A percentile compares a stretch with the other conserved stretches of the same genome.
Conservation (phyloP, 2,113 vertebrate species). For the Myodes glareolus region DNA sequence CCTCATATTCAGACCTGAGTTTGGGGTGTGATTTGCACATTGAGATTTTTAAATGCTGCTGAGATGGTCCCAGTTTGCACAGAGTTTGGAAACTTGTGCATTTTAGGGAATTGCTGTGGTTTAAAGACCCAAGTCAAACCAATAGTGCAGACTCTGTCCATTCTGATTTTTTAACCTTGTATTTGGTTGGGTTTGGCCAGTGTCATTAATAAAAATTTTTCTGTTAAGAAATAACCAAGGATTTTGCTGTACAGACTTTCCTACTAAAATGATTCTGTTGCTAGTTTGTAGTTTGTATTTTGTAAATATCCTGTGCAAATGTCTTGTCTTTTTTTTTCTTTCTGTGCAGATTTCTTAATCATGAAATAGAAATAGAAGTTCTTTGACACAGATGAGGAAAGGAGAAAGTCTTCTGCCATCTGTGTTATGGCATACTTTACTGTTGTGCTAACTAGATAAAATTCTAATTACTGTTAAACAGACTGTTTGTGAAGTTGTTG, state of each 20-base stretch:
- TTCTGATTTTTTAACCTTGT: constrained; percentile 55
- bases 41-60: constrained; percentile 20
- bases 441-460: constrained; percentile 76
- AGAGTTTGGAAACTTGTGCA: constrained; percentile 10
- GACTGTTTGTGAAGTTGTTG: constrained; percentile 70
- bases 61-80: neutral
- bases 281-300: constrained; percentile 1
- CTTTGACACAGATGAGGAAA: constrained; percentile 63
- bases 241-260: constrained; percentile 46
- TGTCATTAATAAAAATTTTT: constrained; percentile 51
- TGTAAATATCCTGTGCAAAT: constrained; percentile 40
- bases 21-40: neutral
- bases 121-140: constrained; percentile 46
- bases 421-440: constrained; percentile 67
- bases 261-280: constrained; percentile 23
- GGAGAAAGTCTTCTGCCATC: constrained; percentile 69
- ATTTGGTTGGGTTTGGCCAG: constrained; percentile 57
- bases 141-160: neutral
- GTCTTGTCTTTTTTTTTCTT: neutral
- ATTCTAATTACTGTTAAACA: constrained; percentile 70
- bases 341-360: constrained; percentile 46
- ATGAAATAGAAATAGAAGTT: constrained; percentile 64
- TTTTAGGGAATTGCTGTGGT: constrained; percentile 35
- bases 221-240: constrained; percentile 29
- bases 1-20: neutral